Evolutionary conservation across 2,113 vertebrate species (phyloP), one percentile per base, ranked within the genome.

Genomic region (Ceyx melanurus): DNA sequence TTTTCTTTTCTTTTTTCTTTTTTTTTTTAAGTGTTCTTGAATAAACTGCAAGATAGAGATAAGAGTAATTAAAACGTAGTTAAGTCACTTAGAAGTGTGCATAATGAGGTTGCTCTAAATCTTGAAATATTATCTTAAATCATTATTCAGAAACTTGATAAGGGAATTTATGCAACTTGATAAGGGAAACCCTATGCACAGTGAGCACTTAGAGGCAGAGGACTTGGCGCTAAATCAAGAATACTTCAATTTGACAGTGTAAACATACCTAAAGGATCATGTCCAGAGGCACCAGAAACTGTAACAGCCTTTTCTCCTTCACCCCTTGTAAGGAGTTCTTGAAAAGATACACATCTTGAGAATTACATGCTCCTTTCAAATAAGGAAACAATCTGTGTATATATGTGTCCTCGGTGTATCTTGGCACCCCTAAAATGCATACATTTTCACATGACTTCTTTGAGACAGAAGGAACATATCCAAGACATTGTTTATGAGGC

Each of bases 101-200:
- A 45, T 93, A 91, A 92, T 65, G 42, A 92, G 6, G n/a, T 84
- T 89, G 45, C 23, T 89, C 13, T 29, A 89, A 81, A 93, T 94
- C 81, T 87, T 72, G 40, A 60, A 84, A 84, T 43, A 92, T 86
- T 89, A 87, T 95, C 91, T 93, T 74, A 67, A 88, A 72, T 92
- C 75, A 85, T 79, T 81, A 75, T 87, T 91, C 48, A 57, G 58
- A 93, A 92, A 65, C 11, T 50, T 50, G 23, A 10, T 37, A 37
- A 37, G 37, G 37, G 37, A 37, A 37, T 37, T 37, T 37, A 37
- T 37, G 37, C 37, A 37, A 37, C 37, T 37, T 37, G 10, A 37
- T 37, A 37, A 37, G 37, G 37, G 37, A 66, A 4, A 4, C 7
- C 4, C 16, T 54, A 10, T 29, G 13, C 33, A 14, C 14, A 6